Percentiles rank a stretch among this genome's conserved stretches.
Evolutionary conservation across 1,140 invertebrate species (phyloP).

Genomic region (Orchestia grillus): DNA sequence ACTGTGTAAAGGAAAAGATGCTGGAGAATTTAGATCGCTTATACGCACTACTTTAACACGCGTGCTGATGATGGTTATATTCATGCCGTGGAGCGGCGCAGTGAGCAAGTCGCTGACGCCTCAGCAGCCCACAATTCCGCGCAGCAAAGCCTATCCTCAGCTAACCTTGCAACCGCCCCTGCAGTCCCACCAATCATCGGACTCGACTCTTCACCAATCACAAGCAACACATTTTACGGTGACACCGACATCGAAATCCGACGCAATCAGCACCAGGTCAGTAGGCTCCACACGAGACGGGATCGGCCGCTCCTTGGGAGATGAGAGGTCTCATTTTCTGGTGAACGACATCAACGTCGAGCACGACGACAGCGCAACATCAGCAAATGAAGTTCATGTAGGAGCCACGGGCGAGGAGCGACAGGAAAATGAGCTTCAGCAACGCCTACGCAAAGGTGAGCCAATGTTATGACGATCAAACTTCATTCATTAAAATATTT

Average conservation of each 20-base stretch:
- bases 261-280: neutral
- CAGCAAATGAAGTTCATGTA: neutral
- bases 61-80: neutral
- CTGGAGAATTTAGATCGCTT: neutral
- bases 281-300: neutral
- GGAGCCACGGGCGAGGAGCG: neutral
- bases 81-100: neutral
- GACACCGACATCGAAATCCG: neutral
- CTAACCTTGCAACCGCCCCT: neutral
- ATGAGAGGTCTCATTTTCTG: neutral
- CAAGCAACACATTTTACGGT: neutral
- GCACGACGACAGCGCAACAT: neutral
- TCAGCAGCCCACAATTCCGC: neutral
- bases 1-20: neutral
- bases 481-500: neutral
- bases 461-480: neutral
- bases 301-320: neutral
- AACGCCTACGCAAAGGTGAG: constrained; percentile 2
- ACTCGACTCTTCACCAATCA: neutral
- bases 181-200: neutral
- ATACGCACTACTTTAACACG: neutral
- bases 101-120: neutral
- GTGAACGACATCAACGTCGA: neutral
- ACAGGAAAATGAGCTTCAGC: neutral
- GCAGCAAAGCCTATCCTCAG: neutral